Base-by-base conservation (phyloP, 2,888 invertebrate genomes). In the Entomobrya proxima region DNA sequence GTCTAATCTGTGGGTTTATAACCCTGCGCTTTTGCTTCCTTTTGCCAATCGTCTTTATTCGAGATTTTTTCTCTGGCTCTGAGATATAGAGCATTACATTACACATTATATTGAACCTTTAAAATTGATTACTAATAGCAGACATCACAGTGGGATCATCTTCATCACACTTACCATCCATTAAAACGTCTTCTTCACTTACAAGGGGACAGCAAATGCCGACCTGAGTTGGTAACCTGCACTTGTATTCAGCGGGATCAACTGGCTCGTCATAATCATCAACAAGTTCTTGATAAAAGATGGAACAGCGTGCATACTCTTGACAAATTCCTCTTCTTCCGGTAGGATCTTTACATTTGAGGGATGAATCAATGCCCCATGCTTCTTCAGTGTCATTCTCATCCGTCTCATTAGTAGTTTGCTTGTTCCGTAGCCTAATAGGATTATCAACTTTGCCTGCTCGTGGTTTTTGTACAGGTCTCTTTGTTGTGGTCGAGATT, bases 171-270 rank as follows among this genome's bases (percentile, higher is more conserved):
- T 74, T 74, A 85, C 85, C 85, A 30, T 74, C 72, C 0, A 52
- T 4, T 4, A 47, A 24, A 37, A 67, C 58, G 27, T 87, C 87
- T 24, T 81, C 74, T 27, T 79, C 84, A 21, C 67, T 76, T 21
- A 87, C 64, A 18, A 87, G 24, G 3, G 88, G 88, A 75, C 88
- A 88, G 69, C 88, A 88, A 76, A 88, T 87, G 24, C 88, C 88
- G 0, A 88, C 79, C 75, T 88, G 87, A 37, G 78, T 88, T 18
- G 86, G 86, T 21, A 88, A 52, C 21, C 37, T 85, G 30, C 88
- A 88, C 27, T 88, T 88, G 32, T 86, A 88, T 1, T 87, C 88
- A n/a, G 86, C 78, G 0, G 87, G 86, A 35, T 87, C 80, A 52
- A 88, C 80, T 21, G 85, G 86, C n/a, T 87, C 88, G 72, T 82